Evolutionary conservation across 1,140 invertebrate species (phyloP), one percentile per base, ranked within the genome.

Genomic region (Scaptomyza pallida): DNA sequence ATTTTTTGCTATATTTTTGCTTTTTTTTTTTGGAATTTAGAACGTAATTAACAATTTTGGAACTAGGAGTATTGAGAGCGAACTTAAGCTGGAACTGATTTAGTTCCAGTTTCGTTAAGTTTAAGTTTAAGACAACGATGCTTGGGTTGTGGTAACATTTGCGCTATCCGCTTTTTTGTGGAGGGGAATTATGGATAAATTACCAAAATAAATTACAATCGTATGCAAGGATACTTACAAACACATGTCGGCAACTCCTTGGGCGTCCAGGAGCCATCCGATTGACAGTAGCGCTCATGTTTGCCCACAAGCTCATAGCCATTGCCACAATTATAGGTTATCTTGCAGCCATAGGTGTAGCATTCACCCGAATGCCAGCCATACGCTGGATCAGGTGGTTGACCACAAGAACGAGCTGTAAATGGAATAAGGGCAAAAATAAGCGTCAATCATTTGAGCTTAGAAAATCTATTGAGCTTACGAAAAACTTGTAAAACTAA

Each of bases 341-440:
- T 97, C 5, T 95, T 94, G 89, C 98, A 98, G 5, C 97, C 96
- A 90, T 96, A 99, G 0, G 96, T 97, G 91, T 98, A 97, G 78
- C 97, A 97, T 78, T 98, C 95, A 0, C 97, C 97, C 10, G 97
- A 96, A 75, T 98, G 95, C 94, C 96, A 95, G 19, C 98, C 98
- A 82, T 99, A 97, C 0, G 95, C 92, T 8, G 98, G 96, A 83
- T 97, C 96, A 0, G 95, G 95, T 0, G 98, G 98, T 61, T 95
- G 93, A 0, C 96, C 96, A 89, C 98, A 99, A 23, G 95, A 95
- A 50, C 95, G 93, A 16, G 97, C 97, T 97, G 86, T 13, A 30
- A 9, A 4, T 21, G 26, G 23, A 4, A 26, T 5, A 4, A 26
- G 23, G 5, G 23, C 1, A 5, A 5, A 6, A 26, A 26, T 5